Conservation (phyloP, 2,113 vertebrate genomes). For the Otolemur garnettii region DNA sequence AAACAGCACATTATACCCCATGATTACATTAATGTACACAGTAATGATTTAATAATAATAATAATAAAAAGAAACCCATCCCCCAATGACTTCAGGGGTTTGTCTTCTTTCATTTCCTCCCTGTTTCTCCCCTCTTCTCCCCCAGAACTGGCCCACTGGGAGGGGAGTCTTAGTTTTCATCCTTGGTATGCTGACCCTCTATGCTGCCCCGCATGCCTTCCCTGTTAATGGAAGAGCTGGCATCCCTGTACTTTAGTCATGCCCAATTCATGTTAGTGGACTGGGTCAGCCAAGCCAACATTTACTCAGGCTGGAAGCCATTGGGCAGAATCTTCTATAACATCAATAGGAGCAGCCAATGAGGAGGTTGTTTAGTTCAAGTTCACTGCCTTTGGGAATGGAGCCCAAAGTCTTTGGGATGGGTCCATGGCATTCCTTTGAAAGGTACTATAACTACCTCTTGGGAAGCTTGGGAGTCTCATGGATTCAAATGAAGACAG, state of each 20-base stretch:
- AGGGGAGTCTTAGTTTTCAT: slow-evolving; percentile 64
- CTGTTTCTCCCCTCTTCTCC: background rate
- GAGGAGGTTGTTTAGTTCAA: slow-evolving; percentile 73
- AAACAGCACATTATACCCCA: no score
- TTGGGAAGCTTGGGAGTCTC: slow-evolving; percentile 17
- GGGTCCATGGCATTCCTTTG: slow-evolving; percentile 66
- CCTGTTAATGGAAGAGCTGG: slow-evolving; percentile 79
- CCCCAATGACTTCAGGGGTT: background rate
- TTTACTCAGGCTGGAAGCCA: slow-evolving; percentile 80
- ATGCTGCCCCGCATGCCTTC: slow-evolving; percentile 60
- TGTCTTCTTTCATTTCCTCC: slow-evolving; percentile 8
- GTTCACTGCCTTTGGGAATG: slow-evolving; percentile 69
- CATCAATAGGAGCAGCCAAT: slow-evolving; percentile 61
- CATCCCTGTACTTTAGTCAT: slow-evolving; percentile 64
- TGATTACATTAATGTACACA: no score
- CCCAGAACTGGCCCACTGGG: background rate
- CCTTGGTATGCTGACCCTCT: slow-evolving; percentile 40
- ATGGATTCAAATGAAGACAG: background rate
- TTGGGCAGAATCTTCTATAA: slow-evolving; percentile 69
- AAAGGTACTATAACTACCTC: slow-evolving; percentile 64
- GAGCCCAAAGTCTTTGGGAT: slow-evolving; percentile 58
- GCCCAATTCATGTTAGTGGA: slow-evolving; percentile 66
- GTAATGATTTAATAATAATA: no score
- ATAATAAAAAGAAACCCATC: background rate
- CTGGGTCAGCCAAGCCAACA: slow-evolving; percentile 73